Evolutionary conservation across 2,113 vertebrate genomes (phyloP).

Genomic region (Calidris pugnax): DNA sequence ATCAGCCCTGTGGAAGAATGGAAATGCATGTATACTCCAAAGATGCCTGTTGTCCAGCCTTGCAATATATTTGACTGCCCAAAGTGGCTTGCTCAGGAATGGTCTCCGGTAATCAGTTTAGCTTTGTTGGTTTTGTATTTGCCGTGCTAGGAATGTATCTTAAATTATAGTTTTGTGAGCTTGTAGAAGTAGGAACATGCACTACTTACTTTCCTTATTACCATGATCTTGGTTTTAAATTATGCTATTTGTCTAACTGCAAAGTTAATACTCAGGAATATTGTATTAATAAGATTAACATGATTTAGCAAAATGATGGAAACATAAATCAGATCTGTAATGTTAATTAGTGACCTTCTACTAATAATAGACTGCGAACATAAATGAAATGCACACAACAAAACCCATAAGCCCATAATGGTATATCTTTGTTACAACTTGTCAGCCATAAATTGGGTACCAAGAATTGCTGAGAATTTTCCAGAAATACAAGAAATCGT

Average conservation of each 20-base stretch:
- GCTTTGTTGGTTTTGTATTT: background rate
- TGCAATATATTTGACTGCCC: conserved; percentile 96
- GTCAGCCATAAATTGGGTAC: background rate
- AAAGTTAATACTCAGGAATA: background rate
- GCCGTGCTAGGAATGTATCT: background rate
- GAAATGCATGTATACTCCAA: conserved; percentile 96
- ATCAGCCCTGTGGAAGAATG: conserved; percentile 91
- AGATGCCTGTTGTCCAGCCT: conserved; percentile 88
- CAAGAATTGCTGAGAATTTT: background rate
- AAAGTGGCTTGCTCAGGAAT: conserved; percentile 96
- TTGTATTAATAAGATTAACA: background rate
- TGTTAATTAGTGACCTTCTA: background rate
- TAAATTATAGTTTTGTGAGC: background rate
- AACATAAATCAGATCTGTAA: background rate
- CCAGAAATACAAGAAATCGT: background rate
- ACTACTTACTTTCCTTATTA: background rate
- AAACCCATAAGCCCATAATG: background rate
- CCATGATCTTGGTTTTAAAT: background rate
- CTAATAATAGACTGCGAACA: background rate
- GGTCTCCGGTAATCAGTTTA: conserved; percentile 88
- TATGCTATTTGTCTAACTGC: background rate
- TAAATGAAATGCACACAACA: background rate
- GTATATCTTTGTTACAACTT: background rate
- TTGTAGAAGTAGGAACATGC: background rate
- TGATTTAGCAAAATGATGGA: background rate